Evolutionary conservation across 2,797 vertebrate genomes (phyloP).

Genomic region (Perodicticus potto): DNA sequence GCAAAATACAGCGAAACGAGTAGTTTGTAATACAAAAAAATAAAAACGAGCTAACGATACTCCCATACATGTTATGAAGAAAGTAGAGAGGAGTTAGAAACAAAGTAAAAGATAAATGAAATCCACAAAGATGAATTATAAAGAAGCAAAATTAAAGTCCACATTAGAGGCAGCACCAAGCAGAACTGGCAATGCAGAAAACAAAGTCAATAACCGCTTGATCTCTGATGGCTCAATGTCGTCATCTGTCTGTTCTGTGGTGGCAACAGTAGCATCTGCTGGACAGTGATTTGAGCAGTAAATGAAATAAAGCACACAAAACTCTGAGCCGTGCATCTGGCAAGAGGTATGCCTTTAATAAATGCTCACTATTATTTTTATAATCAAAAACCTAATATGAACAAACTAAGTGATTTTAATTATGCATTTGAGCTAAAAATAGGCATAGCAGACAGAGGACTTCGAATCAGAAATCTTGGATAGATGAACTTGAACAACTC

Average conservation of each 20-base stretch:
- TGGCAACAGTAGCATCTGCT: background rate
- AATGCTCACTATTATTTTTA: constrained; percentile 36
- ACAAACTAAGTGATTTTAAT: constrained; percentile 27
- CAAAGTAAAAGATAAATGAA: background rate
- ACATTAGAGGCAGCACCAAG: background rate
- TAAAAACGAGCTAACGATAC: background rate
- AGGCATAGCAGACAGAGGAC: background rate
- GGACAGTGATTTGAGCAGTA: background rate
- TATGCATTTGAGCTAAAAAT: constrained; percentile 7
- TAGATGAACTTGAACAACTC: constrained; percentile 10
- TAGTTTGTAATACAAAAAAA: constrained; percentile 28
- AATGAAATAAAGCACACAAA: background rate
- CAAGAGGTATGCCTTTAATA: background rate
- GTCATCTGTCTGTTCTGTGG: background rate
- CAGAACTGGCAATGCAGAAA: background rate
- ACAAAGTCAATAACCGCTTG: background rate
- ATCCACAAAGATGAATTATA: background rate
- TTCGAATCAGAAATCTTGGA: constrained; percentile 30
- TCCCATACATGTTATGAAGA: background rate
- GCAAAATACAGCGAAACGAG: constrained; percentile 51
- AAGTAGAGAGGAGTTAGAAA: background rate
- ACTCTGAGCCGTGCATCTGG: background rate
- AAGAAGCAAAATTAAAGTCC: constrained; percentile 36
- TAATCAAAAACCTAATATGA: background rate
- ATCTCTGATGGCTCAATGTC: background rate